Evolutionary conservation across 2,113 vertebrate genomes (phyloP).

Genomic region (Synchiropus splendidus): DNA sequence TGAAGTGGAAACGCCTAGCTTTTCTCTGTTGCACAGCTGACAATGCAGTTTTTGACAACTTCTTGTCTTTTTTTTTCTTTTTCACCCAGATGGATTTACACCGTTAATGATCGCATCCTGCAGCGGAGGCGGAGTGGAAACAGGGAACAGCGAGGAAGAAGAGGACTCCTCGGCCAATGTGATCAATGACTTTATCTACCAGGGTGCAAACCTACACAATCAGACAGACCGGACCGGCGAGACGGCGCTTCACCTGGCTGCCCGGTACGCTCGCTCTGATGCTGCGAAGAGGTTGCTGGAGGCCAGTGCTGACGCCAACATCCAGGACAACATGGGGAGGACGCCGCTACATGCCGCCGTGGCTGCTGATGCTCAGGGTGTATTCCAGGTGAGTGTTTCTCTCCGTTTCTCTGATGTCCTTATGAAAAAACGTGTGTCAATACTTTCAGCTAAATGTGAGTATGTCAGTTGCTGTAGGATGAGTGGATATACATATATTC

Average conservation of each 20-base stretch:
- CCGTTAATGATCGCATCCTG: conserved; percentile 97
- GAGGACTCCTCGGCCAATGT: conserved; percentile 86
- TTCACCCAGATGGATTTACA: conserved; percentile 84
- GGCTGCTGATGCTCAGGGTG: conserved; percentile 88
- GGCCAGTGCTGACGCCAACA: conserved; percentile 91
- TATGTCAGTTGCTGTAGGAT: too few species aligned
- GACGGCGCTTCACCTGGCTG: conserved; percentile 88
- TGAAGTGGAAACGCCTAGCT: conserved; percentile 37
- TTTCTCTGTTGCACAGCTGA: conserved; percentile 32
- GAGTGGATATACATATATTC: too few species aligned
- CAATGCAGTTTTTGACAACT: conserved; percentile 12
- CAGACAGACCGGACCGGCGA: conserved; percentile 96
- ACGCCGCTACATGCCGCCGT: conserved; percentile 90
- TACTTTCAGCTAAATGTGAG: too few species aligned
- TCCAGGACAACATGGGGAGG: conserved; percentile 96
- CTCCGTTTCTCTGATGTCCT: too few species aligned
- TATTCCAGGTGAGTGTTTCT: conserved; percentile 90
- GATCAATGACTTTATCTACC: conserved; percentile 96
- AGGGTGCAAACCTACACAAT: conserved; percentile 93
- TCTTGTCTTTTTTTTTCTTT: not conserved
- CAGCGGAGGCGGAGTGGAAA: conserved; percentile 92
- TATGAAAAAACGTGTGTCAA: too few species aligned
- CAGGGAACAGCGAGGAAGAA: conserved; percentile 89
- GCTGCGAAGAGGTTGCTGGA: conserved; percentile 94
- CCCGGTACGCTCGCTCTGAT: conserved; percentile 91